Evolutionary conservation across 2,888 invertebrate genomes (phyloP), one percentile per base, ranked within the genome.

Genomic region (Dryobota labecula): DNA sequence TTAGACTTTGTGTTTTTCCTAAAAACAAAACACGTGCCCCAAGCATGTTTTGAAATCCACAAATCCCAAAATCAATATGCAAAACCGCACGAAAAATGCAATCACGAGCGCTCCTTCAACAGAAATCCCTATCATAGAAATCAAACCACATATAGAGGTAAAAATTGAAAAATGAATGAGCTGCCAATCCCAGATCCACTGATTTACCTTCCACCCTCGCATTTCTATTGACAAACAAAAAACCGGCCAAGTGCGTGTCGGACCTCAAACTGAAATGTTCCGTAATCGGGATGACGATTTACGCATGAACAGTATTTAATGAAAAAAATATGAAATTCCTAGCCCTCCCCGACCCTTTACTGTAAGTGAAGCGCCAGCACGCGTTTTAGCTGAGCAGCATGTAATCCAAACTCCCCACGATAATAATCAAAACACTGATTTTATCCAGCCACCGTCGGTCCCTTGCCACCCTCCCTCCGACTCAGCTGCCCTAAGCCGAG

Each of bases 151-250:
- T 20, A n/a, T 24, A 53, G 53, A 64, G 73, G 60, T 70, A n/a
- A 71, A 61, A 66, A 71, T 62, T 49, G 58, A 66, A 81, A 80
- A 76, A 78, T 73, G 71, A 68, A 83, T 74, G 70, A 76, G 43
- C 73, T 83, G 82, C 64, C 84, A 84, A 47, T 61, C 36, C 45
- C 82, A 81, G 70, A 57, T 61, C 45, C 51, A 27, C 61, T 70
- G 69, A 69, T 69, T 71, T 71, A 69, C 41, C 70, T 60, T 53
- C 33, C 47, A 51, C 11, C 51, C 27, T 60, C 41, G 20, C 33
- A 60, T 36, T 56, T 49, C 47, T 70, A 53, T 64, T 45, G 47
- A 33, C 56, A 70, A 70, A 84, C 56, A 80, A 83, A 68, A 63
- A 72, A 9, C 13, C n/a, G 1, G 20, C 7, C 4, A 24, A 63